Conservation (phyloP, 2,888 invertebrate genomes). For the Chloroclystis v-ata region DNA sequence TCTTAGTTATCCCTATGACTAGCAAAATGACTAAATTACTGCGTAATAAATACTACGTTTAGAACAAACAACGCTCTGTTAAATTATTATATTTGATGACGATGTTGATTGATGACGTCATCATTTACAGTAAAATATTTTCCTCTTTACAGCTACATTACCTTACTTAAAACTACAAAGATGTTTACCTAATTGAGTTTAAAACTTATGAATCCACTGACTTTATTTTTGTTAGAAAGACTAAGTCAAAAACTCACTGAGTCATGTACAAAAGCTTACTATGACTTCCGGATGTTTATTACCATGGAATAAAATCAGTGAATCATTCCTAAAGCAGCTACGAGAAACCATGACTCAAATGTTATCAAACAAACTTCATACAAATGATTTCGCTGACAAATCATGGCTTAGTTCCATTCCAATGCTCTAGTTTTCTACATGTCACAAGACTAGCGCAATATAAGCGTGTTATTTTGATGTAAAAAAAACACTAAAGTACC, state of each 20-base stretch:
- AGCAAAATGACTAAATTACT: conserved; percentile 20
- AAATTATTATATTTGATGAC: neutral
- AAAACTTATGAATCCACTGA: too few species aligned
- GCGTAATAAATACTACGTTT: neutral
- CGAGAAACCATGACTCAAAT: conserved; percentile 43
- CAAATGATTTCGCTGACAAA: conserved; percentile 35
- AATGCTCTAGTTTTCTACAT: conserved; percentile 14
- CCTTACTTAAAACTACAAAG: too few species aligned
- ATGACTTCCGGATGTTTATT: conserved; percentile 35
- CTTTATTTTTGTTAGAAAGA: neutral
- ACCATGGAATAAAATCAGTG: conserved; percentile 24
- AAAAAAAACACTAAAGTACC: too few species aligned
- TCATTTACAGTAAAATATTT: neutral
- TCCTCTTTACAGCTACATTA: neutral
- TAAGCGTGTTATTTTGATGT: neutral
- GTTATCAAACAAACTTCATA: conserved; percentile 52
- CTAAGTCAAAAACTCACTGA: conserved; percentile 2
- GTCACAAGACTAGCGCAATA: conserved; percentile 8
- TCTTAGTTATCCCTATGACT: conserved; percentile 21
- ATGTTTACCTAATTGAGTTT: too few species aligned
- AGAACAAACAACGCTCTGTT: neutral
- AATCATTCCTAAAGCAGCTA: conserved; percentile 34
- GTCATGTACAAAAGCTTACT: conserved; percentile 34
- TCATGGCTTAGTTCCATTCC: conserved; percentile 14
- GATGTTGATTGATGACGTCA: conserved; percentile 1